phyloP scores from a whole-genome alignment of 2,113 vertebrate species.

The Pelecanus crispus region DNA sequence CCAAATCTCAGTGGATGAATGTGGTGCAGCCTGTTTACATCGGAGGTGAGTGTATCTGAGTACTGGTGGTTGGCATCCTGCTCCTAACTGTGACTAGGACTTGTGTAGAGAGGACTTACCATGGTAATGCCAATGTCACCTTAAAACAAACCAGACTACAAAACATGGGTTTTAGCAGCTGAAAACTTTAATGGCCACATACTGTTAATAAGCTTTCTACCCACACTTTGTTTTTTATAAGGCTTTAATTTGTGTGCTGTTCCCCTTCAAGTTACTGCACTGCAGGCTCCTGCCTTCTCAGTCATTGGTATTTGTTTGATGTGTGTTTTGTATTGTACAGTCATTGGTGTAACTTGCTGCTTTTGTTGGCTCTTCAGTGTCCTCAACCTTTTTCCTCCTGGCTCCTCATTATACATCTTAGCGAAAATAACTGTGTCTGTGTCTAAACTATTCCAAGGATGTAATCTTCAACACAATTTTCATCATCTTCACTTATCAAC shows the following conservation, averaged over 20 bases:
- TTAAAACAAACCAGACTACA: neutral
- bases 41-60: constrained; percentile 75
- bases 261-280: neutral
- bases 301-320: neutral
- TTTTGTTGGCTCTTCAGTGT: neutral
- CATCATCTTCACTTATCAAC: neutral
- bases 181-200: neutral
- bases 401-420: neutral
- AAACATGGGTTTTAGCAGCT: neutral
- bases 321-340: neutral
- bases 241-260: neutral
- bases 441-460: constrained; percentile 25
- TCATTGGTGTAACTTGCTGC: neutral
- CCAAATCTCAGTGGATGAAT: constrained; percentile 91
- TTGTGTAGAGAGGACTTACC: neutral
- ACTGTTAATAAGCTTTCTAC: neutral
- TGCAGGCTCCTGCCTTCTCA: neutral
- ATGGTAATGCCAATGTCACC: neutral
- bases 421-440: constrained; percentile 1
- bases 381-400: neutral
- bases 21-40: constrained; percentile 90
- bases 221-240: neutral
- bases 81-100: neutral
- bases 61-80: neutral
- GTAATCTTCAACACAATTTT: neutral